Conservation (phyloP, 1,140 invertebrate genomes). For the Psix sp. region DNA sequence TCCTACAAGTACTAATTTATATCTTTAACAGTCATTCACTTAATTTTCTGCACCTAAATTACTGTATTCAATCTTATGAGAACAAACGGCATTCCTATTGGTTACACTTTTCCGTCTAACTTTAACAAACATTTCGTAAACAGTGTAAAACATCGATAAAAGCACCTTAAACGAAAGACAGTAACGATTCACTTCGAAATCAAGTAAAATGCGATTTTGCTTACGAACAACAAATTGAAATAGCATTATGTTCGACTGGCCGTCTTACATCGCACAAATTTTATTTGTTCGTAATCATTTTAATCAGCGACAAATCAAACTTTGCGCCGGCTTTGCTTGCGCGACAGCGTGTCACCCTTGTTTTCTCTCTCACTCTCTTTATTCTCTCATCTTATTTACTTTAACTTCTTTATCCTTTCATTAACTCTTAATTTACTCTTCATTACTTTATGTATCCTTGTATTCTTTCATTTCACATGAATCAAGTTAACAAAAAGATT, state of each 20-base stretch:
- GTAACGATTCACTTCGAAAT: no score
- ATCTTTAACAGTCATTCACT: neutral
- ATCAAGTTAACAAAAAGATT: constrained; percentile 73
- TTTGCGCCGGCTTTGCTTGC: constrained; percentile 51
- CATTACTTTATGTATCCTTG: constrained; percentile 45
- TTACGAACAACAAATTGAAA: constrained; percentile 6
- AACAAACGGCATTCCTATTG: neutral
- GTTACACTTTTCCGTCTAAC: no score
- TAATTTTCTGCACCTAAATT: neutral
- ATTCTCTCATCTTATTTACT: constrained; percentile 12
- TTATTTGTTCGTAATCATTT: constrained; percentile 69
- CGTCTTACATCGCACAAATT: constrained; percentile 66
- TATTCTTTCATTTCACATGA: constrained; percentile 56
- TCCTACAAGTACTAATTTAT: neutral
- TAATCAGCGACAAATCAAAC: constrained; percentile 69
- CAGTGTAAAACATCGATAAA: no score
- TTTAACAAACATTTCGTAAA: no score
- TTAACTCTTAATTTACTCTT: constrained; percentile 43
- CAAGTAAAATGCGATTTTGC: neutral
- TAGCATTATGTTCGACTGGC: constrained; percentile 6
- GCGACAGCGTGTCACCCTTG: constrained; percentile 34
- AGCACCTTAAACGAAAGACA: no score
- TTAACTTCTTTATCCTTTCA: constrained; percentile 36
- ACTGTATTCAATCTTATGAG: neutral
- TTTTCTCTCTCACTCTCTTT: constrained; percentile 7